A percentile compares a stretch with the other conserved stretches of the same genome.
These are phyloP conservation scores for Erebia aethiops DNA, from an alignment of 2,888 invertebrate genomes.

Conservation along the genomic window DNA sequence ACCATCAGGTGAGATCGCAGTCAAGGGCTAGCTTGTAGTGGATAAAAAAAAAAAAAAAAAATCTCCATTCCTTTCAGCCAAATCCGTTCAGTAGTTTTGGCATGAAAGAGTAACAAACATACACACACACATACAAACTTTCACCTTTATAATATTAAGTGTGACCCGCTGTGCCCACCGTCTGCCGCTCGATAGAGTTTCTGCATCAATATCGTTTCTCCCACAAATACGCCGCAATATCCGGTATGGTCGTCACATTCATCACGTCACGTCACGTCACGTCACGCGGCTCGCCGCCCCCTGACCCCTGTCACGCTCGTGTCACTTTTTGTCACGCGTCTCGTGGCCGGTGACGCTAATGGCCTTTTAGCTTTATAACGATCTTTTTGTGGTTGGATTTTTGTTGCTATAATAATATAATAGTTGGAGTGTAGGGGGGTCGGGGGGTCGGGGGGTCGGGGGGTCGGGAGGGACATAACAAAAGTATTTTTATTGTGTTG, in stretches of 20 bases:
- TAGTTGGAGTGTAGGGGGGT: neutral
- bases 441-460: neutral
- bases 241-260: neutral
- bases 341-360: neutral
- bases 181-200: neutral
- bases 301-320: neutral
- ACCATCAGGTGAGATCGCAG: no score
- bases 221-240: neutral
- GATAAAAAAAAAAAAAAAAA: no score
- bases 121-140: no score
- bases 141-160: no score
- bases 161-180: neutral
- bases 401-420: neutral
- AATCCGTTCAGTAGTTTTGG: no score
- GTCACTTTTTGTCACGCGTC: neutral
- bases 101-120: no score
- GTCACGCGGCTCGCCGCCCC: neutral
- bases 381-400: neutral
- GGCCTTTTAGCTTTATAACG: slow-evolving; percentile 13
- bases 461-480: neutral
- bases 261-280: neutral
- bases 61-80: no score
- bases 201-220: neutral
- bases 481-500: neutral
- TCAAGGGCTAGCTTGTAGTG: no score